A percentile compares a stretch with the other conserved stretches of the same genome.
phyloP scores from a whole-genome alignment of 2,113 vertebrate genomes.

The Rhadina sibilatrix region DNA sequence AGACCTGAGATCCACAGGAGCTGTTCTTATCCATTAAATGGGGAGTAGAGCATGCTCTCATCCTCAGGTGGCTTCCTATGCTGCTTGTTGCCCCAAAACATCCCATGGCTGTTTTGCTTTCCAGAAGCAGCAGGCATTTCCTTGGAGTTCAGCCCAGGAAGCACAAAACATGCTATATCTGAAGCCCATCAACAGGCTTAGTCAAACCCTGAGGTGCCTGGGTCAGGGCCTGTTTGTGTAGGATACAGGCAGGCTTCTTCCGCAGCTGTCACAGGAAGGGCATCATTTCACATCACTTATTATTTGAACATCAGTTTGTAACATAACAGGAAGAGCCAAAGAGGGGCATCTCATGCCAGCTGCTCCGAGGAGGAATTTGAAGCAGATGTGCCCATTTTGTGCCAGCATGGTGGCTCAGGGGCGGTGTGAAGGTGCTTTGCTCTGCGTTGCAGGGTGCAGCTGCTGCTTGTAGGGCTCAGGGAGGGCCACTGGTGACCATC shows the following conservation, averaged over 20 bases:
- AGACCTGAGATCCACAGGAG: not conserved
- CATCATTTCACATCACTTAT: not conserved
- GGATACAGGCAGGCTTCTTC: rapidly evolving
- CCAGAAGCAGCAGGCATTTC: not conserved
- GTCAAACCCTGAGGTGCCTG: not conserved
- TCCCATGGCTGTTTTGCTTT: not conserved
- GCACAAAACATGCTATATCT: not conserved
- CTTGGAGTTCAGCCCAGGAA: not conserved
- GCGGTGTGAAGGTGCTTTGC: not conserved
- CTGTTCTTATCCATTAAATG: rapidly evolving
- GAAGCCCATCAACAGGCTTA: not conserved
- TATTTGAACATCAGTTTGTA: not conserved
- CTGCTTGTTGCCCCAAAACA: not conserved
- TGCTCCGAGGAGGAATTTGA: not conserved
- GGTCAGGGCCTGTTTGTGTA: not conserved
- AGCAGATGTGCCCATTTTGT: rapidly evolving
- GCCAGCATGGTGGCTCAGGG: not conserved
- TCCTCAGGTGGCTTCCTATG: not conserved
- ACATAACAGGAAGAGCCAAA: not conserved
- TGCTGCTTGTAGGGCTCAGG: not conserved
- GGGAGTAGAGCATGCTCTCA: rapidly evolving
- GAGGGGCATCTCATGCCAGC: not conserved
- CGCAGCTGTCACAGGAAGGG: not conserved
- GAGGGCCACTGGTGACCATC: not conserved
- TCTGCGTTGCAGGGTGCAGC: rapidly evolving